These are phyloP conservation scores for Gallinago nigripennis DNA, from an alignment of 2,797 vertebrate species.

Conservation along the genomic window DNA sequence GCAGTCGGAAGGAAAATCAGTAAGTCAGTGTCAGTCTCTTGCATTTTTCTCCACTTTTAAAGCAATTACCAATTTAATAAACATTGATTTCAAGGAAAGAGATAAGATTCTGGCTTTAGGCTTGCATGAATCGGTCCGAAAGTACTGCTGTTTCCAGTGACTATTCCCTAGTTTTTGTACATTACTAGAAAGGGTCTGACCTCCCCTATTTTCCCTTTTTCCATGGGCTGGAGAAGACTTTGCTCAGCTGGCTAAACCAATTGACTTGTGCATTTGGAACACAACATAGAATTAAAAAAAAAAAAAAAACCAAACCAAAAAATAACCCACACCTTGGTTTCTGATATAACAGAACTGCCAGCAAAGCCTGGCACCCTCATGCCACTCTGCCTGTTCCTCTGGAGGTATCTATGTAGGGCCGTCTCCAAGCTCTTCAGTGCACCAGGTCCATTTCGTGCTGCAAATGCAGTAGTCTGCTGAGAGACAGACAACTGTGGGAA, in stretches of 20 bases:
- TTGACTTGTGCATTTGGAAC: not conserved
- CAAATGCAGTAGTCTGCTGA: not conserved
- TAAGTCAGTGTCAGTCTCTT: not conserved
- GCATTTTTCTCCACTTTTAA: not conserved
- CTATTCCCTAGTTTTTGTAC: not conserved
- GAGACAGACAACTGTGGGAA: not conserved
- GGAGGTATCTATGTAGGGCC: not conserved
- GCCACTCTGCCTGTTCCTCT: not conserved
- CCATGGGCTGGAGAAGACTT: not conserved
- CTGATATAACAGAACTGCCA: not conserved
- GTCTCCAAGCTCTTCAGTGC: not conserved
- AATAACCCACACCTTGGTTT: not conserved
- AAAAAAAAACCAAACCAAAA: no score
- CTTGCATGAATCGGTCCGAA: not conserved
- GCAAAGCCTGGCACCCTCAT: not conserved
- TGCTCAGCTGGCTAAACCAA: not conserved
- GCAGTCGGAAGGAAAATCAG: not conserved
- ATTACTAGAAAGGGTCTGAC: not conserved
- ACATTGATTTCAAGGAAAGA: not conserved
- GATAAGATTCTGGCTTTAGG: not conserved
- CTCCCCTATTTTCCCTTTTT: not conserved
- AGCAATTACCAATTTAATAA: constrained; percentile 1
- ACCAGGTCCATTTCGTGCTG: not conserved
- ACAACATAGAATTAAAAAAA: rapidly evolving
- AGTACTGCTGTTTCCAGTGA: not conserved